These are phyloP conservation scores for Vanacampus margaritifer DNA, from an alignment of 2,113 vertebrate species.

Conservation along the genomic window DNA sequence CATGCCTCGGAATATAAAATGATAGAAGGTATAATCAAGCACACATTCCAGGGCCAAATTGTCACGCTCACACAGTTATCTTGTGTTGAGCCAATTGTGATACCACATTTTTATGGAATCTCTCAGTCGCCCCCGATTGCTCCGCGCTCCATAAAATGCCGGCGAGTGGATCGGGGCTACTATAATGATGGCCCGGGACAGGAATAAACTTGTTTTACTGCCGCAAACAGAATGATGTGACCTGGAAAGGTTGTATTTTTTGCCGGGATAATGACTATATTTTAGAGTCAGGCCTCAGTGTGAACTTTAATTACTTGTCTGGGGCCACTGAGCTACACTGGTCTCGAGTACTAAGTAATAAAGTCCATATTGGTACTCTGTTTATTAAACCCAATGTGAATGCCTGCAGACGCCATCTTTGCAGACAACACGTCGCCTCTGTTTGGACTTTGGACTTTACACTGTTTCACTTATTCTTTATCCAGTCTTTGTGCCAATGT, in stretches of 20 bases:
- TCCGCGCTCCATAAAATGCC: conserved; percentile 92
- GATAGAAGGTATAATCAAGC: conserved; percentile 27
- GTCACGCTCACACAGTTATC: conserved; percentile 24
- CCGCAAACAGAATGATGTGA: conserved; percentile 91
- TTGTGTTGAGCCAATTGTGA: conserved; percentile 48
- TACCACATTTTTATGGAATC: conserved; percentile 85
- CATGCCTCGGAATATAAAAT: conserved; percentile 31
- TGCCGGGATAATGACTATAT: conserved; percentile 81
- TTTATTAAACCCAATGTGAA: conserved; percentile 48
- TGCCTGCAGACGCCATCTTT: conserved; percentile 19
- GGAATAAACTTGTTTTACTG: conserved; percentile 98
- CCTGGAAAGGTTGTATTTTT: conserved; percentile 95
- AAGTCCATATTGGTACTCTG: conserved; percentile 50
- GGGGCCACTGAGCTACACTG: conserved; percentile 47
- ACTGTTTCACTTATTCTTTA: not conserved
- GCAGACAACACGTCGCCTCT: not conserved
- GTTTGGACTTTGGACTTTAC: conserved; percentile 5
- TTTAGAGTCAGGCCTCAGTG: conserved; percentile 70
- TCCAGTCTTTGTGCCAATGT: not conserved
- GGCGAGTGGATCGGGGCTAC: conserved; percentile 87
- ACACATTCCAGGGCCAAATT: conserved; percentile 31
- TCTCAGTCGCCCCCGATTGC: conserved; percentile 81
- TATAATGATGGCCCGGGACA: conserved; percentile 88
- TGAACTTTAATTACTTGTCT: conserved; percentile 72
- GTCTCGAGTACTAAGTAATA: conserved; percentile 58